Evolutionary conservation across 2,797 vertebrate species (phyloP).

Genomic region (Dermochelys coriacea): DNA sequence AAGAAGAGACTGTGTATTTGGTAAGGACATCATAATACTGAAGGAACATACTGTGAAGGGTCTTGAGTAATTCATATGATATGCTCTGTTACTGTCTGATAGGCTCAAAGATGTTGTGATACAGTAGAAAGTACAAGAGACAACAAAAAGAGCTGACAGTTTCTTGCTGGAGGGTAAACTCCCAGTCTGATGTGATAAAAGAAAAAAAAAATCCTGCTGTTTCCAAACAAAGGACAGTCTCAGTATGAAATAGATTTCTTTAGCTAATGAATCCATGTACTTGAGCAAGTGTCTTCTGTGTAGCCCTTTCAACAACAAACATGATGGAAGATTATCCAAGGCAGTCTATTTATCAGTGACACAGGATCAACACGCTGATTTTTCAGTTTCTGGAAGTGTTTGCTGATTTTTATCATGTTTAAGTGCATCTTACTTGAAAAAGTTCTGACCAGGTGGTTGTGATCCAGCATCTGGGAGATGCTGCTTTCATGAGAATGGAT

Average conservation of each 20-base stretch:
- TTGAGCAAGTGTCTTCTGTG: not conserved
- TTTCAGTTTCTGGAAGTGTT: not conserved
- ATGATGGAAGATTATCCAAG: not conserved
- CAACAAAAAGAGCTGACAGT: not conserved
- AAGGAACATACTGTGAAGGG: not conserved
- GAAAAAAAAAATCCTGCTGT: not conserved
- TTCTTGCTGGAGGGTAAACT: not conserved
- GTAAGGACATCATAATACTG: not conserved
- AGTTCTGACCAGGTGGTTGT: not conserved
- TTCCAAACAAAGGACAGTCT: not conserved
- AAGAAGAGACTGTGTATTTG: not conserved
- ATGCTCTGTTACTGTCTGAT: not conserved
- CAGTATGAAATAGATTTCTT: not conserved
- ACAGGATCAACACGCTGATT: not conserved
- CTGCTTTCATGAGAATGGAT: not conserved
- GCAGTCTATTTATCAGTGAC: not conserved
- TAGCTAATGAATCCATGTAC: not conserved
- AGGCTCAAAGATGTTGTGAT: not conserved
- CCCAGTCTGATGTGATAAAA: not conserved
- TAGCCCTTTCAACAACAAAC: not conserved
- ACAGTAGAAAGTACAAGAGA: not conserved
- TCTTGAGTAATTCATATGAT: not conserved
- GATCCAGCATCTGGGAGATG: not conserved
- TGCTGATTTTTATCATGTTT: not conserved
- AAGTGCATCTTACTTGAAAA: not conserved